A percentile compares a stretch with the other conserved stretches of the same genome.
Evolutionary conservation across 2,113 vertebrate species (phyloP).

Genomic region (Embiotoca jacksoni): DNA sequence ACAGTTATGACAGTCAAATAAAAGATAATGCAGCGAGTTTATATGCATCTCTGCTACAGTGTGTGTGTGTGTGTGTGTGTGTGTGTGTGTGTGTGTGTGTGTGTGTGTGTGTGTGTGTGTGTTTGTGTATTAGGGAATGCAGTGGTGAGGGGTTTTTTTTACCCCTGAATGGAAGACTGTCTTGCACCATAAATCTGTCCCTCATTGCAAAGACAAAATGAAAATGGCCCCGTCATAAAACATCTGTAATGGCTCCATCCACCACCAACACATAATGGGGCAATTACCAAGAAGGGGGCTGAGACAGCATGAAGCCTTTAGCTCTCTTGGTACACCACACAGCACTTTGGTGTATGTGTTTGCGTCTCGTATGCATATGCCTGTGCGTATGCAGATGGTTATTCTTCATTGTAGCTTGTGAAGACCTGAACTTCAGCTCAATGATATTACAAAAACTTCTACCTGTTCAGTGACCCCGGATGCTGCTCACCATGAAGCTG

Average conservation of each 20-base stretch:
- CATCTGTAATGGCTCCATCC: conserved; percentile 87
- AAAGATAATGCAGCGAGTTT: conserved; percentile 46
- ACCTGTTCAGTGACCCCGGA: conserved; percentile 34
- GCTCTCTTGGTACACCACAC: conserved; percentile 75
- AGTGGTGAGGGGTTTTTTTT: conserved; percentile 50
- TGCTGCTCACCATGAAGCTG: neutral
- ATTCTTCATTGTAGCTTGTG: conserved; percentile 30
- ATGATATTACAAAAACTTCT: conserved; percentile 4
- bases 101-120: conserved; percentile 44
- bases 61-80: conserved; percentile 49
- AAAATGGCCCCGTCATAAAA: conserved; percentile 87
- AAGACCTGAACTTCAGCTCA: conserved; percentile 4
- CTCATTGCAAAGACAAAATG: conserved; percentile 85
- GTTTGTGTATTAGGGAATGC: conserved; percentile 60
- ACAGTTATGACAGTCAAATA: conserved; percentile 22
- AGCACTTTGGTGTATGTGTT: conserved; percentile 64
- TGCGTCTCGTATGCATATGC: conserved; percentile 59
- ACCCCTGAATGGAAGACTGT: conserved; percentile 79
- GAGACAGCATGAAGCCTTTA: conserved; percentile 77
- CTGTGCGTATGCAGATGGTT: conserved; percentile 45
- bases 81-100: conserved; percentile 34
- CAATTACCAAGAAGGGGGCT: conserved; percentile 83
- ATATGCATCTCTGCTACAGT: conserved; percentile 40
- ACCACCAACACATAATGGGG: conserved; percentile 86
- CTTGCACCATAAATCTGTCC: conserved; percentile 84